Conservation (phyloP, 2,888 invertebrate species). For the Polymixis flavicincta region DNA sequence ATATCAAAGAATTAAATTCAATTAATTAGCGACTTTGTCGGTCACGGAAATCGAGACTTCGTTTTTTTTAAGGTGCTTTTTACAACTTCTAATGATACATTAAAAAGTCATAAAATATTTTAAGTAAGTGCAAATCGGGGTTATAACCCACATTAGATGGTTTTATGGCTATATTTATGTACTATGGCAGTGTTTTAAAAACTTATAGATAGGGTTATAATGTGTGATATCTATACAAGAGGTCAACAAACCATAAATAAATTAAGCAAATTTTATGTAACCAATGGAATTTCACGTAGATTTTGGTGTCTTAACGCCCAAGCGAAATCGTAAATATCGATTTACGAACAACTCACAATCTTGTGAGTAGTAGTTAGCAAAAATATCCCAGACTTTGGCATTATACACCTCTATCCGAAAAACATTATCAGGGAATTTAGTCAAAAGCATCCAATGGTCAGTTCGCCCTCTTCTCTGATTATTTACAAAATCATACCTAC, state of each 20-base stretch:
- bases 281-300: constrained; percentile 13
- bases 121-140: constrained; percentile 60
- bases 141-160: constrained; percentile 30
- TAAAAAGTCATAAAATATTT: constrained; percentile 61
- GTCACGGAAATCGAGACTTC: constrained; percentile 37
- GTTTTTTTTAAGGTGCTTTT: constrained; percentile 49
- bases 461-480: background rate
- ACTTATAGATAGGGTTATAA: constrained; percentile 33
- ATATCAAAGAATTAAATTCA: constrained; percentile 40
- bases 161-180: constrained; percentile 53
- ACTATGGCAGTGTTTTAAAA: constrained; percentile 30
- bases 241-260: constrained; percentile 28
- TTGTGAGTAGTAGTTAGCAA: too few relatives aligned
- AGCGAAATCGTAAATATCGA: background rate
- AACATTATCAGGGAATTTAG: background rate
- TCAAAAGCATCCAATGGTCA: background rate
- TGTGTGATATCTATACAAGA: constrained; percentile 29
- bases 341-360: too few relatives aligned
- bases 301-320: background rate
- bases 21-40: constrained; percentile 56
- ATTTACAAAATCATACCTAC: background rate
- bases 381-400: too few relatives aligned
- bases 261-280: constrained; percentile 21
- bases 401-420: background rate
- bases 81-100: constrained; percentile 51